A percentile compares a stretch with the other conserved stretches of the same genome.
These are phyloP conservation scores for Crypturellus tataupa DNA, from an alignment of 2,797 vertebrate species.

Conservation along the genomic window DNA sequence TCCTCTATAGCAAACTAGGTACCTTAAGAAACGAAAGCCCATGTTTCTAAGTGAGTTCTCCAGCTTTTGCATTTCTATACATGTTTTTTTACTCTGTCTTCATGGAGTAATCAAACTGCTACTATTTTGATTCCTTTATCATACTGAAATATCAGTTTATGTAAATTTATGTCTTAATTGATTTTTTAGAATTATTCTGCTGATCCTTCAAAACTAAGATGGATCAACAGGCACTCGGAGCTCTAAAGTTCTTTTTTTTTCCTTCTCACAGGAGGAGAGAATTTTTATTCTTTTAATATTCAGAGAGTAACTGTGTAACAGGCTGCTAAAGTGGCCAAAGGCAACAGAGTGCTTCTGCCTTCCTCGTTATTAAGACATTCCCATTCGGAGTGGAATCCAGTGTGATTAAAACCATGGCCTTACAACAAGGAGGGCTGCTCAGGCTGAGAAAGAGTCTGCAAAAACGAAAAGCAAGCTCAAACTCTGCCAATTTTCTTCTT, in stretches of 20 bases:
- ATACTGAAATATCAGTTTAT: too few relatives aligned
- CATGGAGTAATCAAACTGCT: neutral
- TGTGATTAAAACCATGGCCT: neutral
- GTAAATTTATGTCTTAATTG: neutral
- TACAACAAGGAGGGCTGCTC: too few relatives aligned
- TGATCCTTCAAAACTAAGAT: neutral
- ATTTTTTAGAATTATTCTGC: too few relatives aligned
- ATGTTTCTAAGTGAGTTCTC: rapidly evolving
- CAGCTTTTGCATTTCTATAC: neutral
- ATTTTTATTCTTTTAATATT: neutral
- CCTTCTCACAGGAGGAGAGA: too few relatives aligned
- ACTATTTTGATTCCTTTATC: rapidly evolving
- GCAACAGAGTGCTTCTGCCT: neutral
- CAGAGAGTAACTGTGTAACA: neutral
- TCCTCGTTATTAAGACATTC: neutral
- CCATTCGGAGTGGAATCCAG: neutral
- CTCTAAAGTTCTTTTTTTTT: neutral
- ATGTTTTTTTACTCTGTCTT: neutral
- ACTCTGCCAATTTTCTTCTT: neutral
- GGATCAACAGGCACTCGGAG: too few relatives aligned
- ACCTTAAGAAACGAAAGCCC: neutral
- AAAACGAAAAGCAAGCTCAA: neutral
- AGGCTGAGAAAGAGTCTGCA: neutral
- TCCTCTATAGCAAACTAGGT: neutral
- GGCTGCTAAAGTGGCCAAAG: neutral